phyloP scores from a whole-genome alignment of 2,797 vertebrate genomes.

The Remorina albescens region DNA sequence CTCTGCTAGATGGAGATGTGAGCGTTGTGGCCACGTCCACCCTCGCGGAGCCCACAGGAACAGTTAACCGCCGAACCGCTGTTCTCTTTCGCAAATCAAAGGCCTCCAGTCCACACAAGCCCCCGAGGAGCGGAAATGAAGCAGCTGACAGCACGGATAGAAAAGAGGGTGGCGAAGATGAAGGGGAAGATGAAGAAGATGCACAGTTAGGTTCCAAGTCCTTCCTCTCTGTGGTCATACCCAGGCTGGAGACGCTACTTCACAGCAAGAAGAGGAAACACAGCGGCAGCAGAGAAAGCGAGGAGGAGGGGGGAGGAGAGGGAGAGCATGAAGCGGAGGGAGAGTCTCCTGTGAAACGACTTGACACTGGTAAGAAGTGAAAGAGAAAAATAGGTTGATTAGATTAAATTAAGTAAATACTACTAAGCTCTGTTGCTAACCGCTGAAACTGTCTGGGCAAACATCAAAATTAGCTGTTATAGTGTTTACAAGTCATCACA shows the following conservation, averaged over 20 bases:
- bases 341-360: slow-evolving; percentile 90
- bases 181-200: slow-evolving; percentile 71
- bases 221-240: slow-evolving; percentile 98
- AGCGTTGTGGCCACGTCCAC: slow-evolving; percentile 91
- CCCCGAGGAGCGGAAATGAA: slow-evolving; percentile 82
- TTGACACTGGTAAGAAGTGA: slow-evolving; percentile 88
- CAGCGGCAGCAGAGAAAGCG: slow-evolving; percentile 87
- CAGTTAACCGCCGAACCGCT: slow-evolving; percentile 92
- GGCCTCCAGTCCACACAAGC: slow-evolving; percentile 90
- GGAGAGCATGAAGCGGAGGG: slow-evolving; percentile 89
- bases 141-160: slow-evolving; percentile 65
- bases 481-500: slow-evolving; percentile 12
- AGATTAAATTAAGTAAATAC: slow-evolving; percentile 16
- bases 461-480: slow-evolving; percentile 32
- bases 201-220: slow-evolving; percentile 95
- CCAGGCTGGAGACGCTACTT: slow-evolving; percentile 96
- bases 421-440: slow-evolving; percentile 12
- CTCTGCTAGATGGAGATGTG: slow-evolving; percentile 88
- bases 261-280: slow-evolving; percentile 97
- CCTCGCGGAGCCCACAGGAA: slow-evolving; percentile 89
- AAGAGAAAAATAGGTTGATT: slow-evolving; percentile 2
- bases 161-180: slow-evolving; percentile 83
- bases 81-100: slow-evolving; percentile 97
- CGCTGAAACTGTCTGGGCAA: slow-evolving; percentile 1
- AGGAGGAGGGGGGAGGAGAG: slow-evolving; percentile 86